These are phyloP conservation scores for Scolopax bukidnonensis DNA, from an alignment of 2,797 vertebrate genomes.

Conservation along the genomic window DNA sequence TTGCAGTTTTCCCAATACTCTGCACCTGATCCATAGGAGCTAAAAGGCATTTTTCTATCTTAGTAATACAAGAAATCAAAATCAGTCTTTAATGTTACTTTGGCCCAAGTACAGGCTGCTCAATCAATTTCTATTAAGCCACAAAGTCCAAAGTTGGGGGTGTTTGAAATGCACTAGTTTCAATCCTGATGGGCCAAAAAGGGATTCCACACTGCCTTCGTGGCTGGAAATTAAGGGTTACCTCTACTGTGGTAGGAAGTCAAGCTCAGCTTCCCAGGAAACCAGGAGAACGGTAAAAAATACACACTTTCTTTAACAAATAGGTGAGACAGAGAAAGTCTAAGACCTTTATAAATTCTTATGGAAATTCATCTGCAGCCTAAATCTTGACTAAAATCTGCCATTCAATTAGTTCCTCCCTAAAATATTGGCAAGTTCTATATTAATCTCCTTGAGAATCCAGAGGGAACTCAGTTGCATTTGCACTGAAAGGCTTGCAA, in stretches of 20 bases:
- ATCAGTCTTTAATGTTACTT: neutral
- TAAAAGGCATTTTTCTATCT: neutral
- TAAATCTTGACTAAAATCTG: neutral
- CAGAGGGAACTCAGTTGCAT: neutral
- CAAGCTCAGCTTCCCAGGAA: neutral
- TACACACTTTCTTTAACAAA: neutral
- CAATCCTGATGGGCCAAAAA: neutral
- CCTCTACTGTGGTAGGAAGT: neutral
- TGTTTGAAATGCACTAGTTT: neutral
- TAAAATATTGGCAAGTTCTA: neutral
- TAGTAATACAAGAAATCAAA: neutral
- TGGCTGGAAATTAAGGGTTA: neutral
- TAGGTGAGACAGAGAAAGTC: neutral
- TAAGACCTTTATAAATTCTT: neutral
- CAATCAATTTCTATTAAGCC: neutral
- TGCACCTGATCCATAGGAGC: neutral
- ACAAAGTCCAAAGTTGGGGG: neutral
- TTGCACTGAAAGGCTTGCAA: constrained; percentile 44
- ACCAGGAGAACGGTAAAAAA: neutral
- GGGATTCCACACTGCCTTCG: rapidly evolving
- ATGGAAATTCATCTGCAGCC: neutral
- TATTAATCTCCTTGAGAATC: neutral
- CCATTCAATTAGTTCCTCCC: neutral
- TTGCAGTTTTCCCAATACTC: neutral
- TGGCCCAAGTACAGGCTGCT: neutral